Evolutionary conservation across 2,888 invertebrate genomes (phyloP).

Genomic region (Nomada hirtipes): DNA sequence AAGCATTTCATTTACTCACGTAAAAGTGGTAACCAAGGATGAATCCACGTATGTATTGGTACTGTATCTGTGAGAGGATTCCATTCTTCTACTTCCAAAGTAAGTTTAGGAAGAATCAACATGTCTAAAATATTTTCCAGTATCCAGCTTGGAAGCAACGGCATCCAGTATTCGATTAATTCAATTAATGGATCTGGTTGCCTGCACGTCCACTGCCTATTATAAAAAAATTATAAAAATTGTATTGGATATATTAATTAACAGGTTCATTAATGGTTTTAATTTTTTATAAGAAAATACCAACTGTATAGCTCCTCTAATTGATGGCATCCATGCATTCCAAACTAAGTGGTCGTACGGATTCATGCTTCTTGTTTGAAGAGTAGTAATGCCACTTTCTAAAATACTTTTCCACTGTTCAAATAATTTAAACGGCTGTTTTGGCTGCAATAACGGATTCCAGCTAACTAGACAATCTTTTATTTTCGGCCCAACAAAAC

Average conservation of each 20-base stretch:
- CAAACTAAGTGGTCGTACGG: slow-evolving; percentile 94
- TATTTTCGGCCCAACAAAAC: slow-evolving; percentile 93
- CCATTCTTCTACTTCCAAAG: slow-evolving; percentile 94
- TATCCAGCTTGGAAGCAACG: slow-evolving; percentile 93
- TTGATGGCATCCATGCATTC: slow-evolving; percentile 95
- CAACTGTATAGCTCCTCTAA: slow-evolving; percentile 90
- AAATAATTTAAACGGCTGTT: slow-evolving; percentile 88
- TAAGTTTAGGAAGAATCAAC: slow-evolving; percentile 90
- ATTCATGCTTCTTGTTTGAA: slow-evolving; percentile 85
- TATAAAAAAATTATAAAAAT: slow-evolving; percentile 68
- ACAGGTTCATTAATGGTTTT: slow-evolving; percentile 12
- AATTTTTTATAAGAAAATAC: slow-evolving; percentile 77
- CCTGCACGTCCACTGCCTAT: slow-evolving; percentile 92
- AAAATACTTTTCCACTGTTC: slow-evolving; percentile 90
- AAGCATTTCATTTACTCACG: slow-evolving; percentile 84
- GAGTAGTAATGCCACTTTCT: slow-evolving; percentile 78
- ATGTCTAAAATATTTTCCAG: slow-evolving; percentile 93
- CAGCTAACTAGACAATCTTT: slow-evolving; percentile 91
- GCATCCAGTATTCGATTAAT: slow-evolving; percentile 92
- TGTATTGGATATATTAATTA: slow-evolving; percentile 63
- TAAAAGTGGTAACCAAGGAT: slow-evolving; percentile 97
- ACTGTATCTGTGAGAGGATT: slow-evolving; percentile 97
- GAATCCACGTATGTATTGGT: slow-evolving; percentile 98
- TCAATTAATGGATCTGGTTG: slow-evolving; percentile 91
- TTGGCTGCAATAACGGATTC: slow-evolving; percentile 91